Conservation (phyloP, 1,140 invertebrate species). For the Argopecten irradians region DNA sequence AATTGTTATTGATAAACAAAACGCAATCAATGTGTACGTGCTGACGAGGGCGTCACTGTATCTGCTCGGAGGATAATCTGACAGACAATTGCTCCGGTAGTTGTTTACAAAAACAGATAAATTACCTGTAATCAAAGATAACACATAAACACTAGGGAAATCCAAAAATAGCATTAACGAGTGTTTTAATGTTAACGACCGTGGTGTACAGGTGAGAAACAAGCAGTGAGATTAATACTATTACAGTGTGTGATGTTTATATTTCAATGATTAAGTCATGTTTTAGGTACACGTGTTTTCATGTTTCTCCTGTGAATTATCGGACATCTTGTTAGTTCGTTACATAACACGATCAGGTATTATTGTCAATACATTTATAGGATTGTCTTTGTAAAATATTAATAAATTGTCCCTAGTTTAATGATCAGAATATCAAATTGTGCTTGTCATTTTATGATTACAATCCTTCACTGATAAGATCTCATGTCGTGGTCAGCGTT, state of each 20-base stretch:
- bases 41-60: too few species aligned
- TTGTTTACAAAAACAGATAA: too few species aligned
- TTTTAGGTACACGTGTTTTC: not conserved
- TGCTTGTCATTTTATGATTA: not conserved
- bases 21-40: too few species aligned
- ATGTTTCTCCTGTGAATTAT: not conserved
- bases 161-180: not conserved
- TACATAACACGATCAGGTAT: too few species aligned
- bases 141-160: not conserved
- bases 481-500: not conserved
- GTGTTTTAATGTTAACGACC: not conserved
- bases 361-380: not conserved
- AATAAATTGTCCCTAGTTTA: not conserved
- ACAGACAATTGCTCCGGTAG: too few species aligned
- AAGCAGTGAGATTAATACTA: not conserved
- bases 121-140: not conserved
- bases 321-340: too few species aligned
- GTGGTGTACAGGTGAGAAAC: not conserved
- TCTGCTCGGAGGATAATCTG: too few species aligned
- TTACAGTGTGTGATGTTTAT: not conserved
- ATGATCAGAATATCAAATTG: not conserved
- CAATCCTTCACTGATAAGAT: not conserved
- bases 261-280: not conserved
- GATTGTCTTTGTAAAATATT: not conserved
- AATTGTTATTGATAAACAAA: too few species aligned